phyloP scores from a whole-genome alignment of 2,888 invertebrate genomes.

The Apamea crenata region DNA sequence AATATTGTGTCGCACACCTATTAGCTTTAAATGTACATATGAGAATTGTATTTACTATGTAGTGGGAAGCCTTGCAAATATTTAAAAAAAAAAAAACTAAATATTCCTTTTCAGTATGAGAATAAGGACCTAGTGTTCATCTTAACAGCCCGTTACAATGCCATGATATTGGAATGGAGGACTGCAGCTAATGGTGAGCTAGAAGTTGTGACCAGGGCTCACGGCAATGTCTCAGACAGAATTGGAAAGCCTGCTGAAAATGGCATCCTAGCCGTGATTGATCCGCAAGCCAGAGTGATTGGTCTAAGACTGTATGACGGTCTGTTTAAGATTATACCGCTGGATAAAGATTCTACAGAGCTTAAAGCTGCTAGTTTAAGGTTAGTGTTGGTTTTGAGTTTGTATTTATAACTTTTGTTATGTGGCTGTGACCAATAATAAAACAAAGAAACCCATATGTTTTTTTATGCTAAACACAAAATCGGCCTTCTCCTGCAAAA shows the following conservation, averaged over 20 bases:
- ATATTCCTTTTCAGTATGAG: slow-evolving; percentile 92
- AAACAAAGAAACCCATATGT: neutral
- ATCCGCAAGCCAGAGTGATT: slow-evolving; percentile 98
- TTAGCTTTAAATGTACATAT: neutral
- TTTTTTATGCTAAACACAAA: neutral
- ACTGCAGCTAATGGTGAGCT: slow-evolving; percentile 93
- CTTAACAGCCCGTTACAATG: slow-evolving; percentile 98
- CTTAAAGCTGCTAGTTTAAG: slow-evolving; percentile 96
- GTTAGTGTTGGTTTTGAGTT: slow-evolving; percentile 75
- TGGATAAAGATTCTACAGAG: slow-evolving; percentile 98
- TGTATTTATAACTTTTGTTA: neutral
- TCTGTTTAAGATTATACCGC: slow-evolving; percentile 98
- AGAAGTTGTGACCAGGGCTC: slow-evolving; percentile 98
- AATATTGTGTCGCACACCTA: accelerated
- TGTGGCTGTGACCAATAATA: too few species aligned
- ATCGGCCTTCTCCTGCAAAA: neutral
- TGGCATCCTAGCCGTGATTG: slow-evolving; percentile 98
- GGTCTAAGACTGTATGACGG: slow-evolving; percentile 99
- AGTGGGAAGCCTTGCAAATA: neutral
- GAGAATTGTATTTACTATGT: neutral
- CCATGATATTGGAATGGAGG: slow-evolving; percentile 98
- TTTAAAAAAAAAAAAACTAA: slow-evolving; percentile 12
- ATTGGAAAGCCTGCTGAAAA: slow-evolving; percentile 99
- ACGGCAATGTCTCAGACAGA: slow-evolving; percentile 98
- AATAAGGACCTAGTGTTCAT: slow-evolving; percentile 98